Base-by-base conservation (phyloP, 2,113 vertebrate species). In the Beaufortia kweichowensis region DNA sequence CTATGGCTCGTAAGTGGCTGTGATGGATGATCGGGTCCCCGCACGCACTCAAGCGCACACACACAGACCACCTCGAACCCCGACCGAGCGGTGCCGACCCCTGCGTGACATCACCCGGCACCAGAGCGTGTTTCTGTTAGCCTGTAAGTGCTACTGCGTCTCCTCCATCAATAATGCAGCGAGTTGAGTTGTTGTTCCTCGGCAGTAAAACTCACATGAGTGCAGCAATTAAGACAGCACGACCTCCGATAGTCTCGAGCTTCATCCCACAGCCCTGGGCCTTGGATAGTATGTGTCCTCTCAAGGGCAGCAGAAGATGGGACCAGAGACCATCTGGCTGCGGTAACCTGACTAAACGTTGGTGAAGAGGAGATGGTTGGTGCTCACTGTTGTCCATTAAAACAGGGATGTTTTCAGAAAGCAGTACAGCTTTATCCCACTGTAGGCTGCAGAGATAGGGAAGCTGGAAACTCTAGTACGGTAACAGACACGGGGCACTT, bases 371-470 rank as follows among this genome's bases (percentile, higher is more conserved):
- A 81, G 31, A 67, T 82, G 86, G 86, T 68, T 78, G 61, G 72
- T 75, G 83, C 85, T 80, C 88, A 86, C 87, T 91, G 89, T 92
- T 92, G 89, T 89, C 87, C 89, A 89, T 89, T 91, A 83, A 85
- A 82, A 91, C 91, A 90, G 86, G 85, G 86, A 76, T 91, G 90
- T 92, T 92, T 91, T 90, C 88, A 88, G 88, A 90, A 91, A 91
- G 90, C 91, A 91, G 79, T 83, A 87, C 84, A 81, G 84, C 84
- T 83, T 86, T 86, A 88, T 88, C 88, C 86, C 83, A 85, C 88
- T 82, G 85, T 75, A 81, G 81, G 71, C 71, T 69, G 43, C 78
- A 31, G 24, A 79, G 69, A 80, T 79, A 83, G 81, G 74, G 55
- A 35, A 41, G 63, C 68, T 77, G 78, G 71, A 80, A 83, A 77